A percentile compares a stretch with the other conserved stretches of the same genome.
These are phyloP conservation scores for Hyposmocoma kahamanoa DNA, from an alignment of 1,140 invertebrate genomes.

Conservation along the genomic window DNA sequence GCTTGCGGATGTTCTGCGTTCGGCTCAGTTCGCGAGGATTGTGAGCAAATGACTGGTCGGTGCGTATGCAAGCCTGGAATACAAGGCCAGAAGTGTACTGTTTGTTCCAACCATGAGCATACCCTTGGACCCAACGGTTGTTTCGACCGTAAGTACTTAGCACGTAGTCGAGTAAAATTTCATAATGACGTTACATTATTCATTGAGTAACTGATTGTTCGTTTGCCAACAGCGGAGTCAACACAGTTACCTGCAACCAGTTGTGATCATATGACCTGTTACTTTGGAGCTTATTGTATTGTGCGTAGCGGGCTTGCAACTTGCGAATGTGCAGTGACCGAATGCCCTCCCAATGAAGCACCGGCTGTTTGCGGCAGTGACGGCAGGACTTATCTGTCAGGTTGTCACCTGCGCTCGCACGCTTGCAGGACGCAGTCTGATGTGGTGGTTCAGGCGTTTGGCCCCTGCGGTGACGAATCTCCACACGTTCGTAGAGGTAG, in stretches of 20 bases:
- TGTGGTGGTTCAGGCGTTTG: constrained; percentile 85
- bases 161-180: background rate
- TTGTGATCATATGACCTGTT: constrained; percentile 85
- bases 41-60: constrained; percentile 89
- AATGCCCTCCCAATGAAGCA: constrained; percentile 73
- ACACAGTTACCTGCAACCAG: constrained; percentile 78
- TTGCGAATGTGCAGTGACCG: constrained; percentile 78
- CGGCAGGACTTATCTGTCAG: constrained; percentile 83
- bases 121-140: constrained; percentile 85
- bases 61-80: constrained; percentile 93
- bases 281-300: constrained; percentile 87
- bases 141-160: constrained; percentile 77
- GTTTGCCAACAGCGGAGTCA: constrained; percentile 75
- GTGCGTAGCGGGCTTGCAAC: constrained; percentile 80
- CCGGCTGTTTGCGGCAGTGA: constrained; percentile 84
- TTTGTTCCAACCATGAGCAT: constrained; percentile 85
- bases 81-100: constrained; percentile 90
- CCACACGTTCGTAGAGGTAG: constrained; percentile 65
- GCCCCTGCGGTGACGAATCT: constrained; percentile 74
- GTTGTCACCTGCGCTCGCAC: constrained; percentile 82
- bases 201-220: background rate
- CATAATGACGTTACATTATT: background rate
- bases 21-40: constrained; percentile 84
- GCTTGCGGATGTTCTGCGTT: constrained; percentile 90
- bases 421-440: constrained; percentile 87